Percentiles rank a stretch among this genome's conserved stretches.
Evolutionary conservation across 1,140 invertebrate species (phyloP).

Genomic region (Drosophila bocqueti): DNA sequence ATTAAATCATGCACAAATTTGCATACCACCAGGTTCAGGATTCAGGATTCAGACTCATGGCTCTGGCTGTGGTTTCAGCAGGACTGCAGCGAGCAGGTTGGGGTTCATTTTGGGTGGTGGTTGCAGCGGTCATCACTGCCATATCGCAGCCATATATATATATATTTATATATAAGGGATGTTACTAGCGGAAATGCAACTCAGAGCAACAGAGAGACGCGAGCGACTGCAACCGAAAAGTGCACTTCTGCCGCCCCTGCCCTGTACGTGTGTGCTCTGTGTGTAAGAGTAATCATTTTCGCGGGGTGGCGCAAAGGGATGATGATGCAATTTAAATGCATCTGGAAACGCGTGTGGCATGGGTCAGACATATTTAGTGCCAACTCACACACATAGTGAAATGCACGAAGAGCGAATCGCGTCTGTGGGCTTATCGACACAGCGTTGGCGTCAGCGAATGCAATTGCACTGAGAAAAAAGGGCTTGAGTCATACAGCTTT

Average conservation of each 20-base stretch:
- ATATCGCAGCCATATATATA: conserved; percentile 54
- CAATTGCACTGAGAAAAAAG: conserved; percentile 20
- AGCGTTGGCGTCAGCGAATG: conserved; percentile 14
- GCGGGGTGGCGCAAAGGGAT: conserved; percentile 29
- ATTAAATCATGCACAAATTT: conserved; percentile 71
- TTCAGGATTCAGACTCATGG: conserved; percentile 1
- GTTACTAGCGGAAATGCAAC: conserved; percentile 70
- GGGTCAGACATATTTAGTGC: conserved; percentile 62
- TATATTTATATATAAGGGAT: conserved; percentile 77
- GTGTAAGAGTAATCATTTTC: conserved; percentile 39
- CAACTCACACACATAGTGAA: conserved; percentile 18
- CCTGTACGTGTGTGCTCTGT: conserved; percentile 1
- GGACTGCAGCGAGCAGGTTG: conserved; percentile 7
- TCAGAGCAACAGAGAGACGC: conserved; percentile 24
- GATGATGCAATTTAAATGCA: conserved; percentile 44
- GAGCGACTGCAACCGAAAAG: conserved; percentile 45
- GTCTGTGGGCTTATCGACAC: conserved; percentile 17
- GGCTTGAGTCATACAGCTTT: no score
- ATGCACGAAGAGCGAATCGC: conserved; percentile 5
- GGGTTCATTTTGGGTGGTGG: conserved; percentile 28
- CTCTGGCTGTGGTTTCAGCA: conserved; percentile 25
- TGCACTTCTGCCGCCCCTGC: conserved; percentile 49
- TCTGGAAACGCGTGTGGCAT: conserved; percentile 40
- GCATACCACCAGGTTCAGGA: conserved; percentile 39
- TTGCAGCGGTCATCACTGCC: conserved; percentile 42